Conservation (phyloP, 2,113 vertebrate genomes). For the Notechis scutatus region DNA sequence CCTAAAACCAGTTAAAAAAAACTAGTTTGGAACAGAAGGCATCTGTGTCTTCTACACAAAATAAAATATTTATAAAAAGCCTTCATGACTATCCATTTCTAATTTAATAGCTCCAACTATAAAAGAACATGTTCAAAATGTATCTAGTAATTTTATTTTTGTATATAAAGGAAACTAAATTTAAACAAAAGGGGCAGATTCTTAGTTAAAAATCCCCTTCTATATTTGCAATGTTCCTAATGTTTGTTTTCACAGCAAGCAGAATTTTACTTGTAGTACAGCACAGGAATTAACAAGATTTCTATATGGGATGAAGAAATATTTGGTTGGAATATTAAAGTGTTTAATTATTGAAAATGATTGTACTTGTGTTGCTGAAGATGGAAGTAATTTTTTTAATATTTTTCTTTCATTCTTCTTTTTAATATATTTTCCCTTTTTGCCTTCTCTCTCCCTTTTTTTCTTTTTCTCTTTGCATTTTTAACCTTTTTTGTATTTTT, state of each 20-base stretch:
- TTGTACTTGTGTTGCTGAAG: background rate
- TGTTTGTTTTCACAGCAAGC: background rate
- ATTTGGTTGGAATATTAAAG: background rate
- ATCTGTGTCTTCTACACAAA: background rate
- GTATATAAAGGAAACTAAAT: background rate
- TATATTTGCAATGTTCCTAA: background rate
- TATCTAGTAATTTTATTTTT: background rate
- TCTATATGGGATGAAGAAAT: background rate
- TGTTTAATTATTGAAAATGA: background rate
- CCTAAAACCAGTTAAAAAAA: background rate
- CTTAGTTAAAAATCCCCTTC: background rate
- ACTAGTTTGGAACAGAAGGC: background rate
- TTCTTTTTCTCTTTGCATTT: background rate
- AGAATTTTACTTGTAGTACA: background rate
- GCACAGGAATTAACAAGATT: background rate
- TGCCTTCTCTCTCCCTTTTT: background rate
- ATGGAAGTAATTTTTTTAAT: background rate
- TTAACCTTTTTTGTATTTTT: background rate
- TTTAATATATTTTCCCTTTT: background rate
- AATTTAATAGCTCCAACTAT: background rate
- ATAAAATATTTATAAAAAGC: background rate
- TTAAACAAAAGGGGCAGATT: background rate
- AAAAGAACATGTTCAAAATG: background rate
- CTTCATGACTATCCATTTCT: background rate
- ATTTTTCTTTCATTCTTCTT: background rate